Evolutionary conservation across 2,797 vertebrate genomes (phyloP).

Genomic region (Alca torda): DNA sequence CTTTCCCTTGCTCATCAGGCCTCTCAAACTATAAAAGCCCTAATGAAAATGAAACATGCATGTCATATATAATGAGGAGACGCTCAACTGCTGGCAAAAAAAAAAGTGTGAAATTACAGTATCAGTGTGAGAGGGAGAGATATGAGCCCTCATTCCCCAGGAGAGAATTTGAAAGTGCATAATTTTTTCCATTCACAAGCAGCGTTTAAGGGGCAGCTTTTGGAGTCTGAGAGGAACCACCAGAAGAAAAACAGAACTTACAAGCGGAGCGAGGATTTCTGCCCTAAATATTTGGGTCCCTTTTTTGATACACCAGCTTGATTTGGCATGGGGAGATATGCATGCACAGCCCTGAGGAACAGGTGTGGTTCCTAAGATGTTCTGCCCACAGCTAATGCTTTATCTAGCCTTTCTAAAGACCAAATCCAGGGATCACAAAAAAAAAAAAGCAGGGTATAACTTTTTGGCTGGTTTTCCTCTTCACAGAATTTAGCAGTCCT

Average conservation of each 20-base stretch:
- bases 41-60: constrained; percentile 40
- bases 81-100: neutral
- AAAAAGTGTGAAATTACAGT: constrained; percentile 49
- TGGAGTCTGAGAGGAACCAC: neutral
- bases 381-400: neutral
- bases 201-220: neutral
- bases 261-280: neutral
- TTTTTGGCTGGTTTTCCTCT: neutral
- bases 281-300: neutral
- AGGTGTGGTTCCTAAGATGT: neutral
- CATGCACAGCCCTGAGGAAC: neutral
- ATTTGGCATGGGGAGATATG: neutral
- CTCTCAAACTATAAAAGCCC: neutral
- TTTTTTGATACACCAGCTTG: neutral
- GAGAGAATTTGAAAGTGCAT: constrained; percentile 33
- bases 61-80: neutral
- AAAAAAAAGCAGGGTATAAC: neutral
- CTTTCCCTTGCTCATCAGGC: neutral
- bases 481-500: neutral
- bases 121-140: constrained; percentile 25
- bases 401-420: neutral
- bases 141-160: neutral
- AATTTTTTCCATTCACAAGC: constrained; percentile 8
- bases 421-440: neutral
- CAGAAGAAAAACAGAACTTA: neutral